Evolutionary conservation across 2,888 invertebrate species (phyloP), one percentile per base, ranked within the genome.

Genomic region (Agrotis segetum): DNA sequence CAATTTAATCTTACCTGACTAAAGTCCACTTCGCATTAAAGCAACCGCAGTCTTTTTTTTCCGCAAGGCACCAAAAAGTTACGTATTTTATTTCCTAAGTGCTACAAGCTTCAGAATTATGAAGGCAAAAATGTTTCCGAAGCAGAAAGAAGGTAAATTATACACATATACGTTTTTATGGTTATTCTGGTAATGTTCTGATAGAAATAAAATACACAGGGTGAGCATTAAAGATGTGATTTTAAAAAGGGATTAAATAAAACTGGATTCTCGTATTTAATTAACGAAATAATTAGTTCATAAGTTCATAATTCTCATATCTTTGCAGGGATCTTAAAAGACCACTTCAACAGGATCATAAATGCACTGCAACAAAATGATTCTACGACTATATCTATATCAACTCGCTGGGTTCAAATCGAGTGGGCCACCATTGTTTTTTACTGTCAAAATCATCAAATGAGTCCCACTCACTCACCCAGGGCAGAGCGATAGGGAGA

Each of bases 1-100:
- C 68, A 44, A 64, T 75, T 56, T 75, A 59, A 63, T 60, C 19
- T 17, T 63, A 44, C 53, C 56, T 52, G 40, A 11, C 46, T 49
- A 56, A 67, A 67, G 13, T 24, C n/a, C 11, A 53, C 65, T 72
- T 55, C 19, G 53, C 34, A 65, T 67, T 71, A 56, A 67, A 71
- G 55, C 65, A 59, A 69, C 62, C 56, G 19, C 69, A 65, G 52
- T 53, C 56, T 29, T 63, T 64, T 73, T 73, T 74, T 59, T 34
- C 63, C 66, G n/a, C 59, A 56, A 63, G 40, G 61, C 24, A 52
- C 34, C 46, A 71, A 63, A 77, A 75, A 61, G 63, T 64, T 70
- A 34, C 46, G 55, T 71, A 71, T 66, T 75, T 74, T 73, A 85
- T 69, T 73, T 63, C 47, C 55, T 74, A 74, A 84, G 82, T 84